Evolutionary conservation across 1,140 invertebrate genomes (phyloP).

Genomic region (Calosoma granatense): DNA sequence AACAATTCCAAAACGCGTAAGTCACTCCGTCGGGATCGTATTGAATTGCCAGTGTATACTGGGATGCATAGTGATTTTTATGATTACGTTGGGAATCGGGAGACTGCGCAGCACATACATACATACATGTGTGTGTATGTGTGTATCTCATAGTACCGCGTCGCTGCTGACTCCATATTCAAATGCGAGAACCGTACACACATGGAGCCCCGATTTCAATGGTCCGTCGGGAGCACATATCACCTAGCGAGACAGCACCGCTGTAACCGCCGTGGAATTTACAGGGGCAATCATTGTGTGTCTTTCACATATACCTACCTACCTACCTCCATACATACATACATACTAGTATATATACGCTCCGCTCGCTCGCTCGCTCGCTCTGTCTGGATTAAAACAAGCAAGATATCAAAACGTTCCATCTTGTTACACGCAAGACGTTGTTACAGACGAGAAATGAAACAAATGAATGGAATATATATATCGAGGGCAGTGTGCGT

Average conservation of each 20-base stretch:
- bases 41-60: conserved; percentile 17
- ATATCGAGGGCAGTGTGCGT: too few relatives aligned
- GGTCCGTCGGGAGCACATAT: conserved; percentile 1
- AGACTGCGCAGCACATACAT: too few relatives aligned
- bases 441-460: too few relatives aligned
- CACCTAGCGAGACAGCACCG: not conserved
- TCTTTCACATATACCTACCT: not conserved
- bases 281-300: not conserved
- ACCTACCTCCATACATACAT: not conserved
- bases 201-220: not conserved
- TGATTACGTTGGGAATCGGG: conserved; percentile 34
- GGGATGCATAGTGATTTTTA: conserved; percentile 37
- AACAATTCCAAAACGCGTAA: conserved; percentile 15
- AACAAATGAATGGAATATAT: too few relatives aligned
- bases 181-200: not conserved
- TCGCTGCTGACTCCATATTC: not conserved
- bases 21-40: conserved; percentile 15
- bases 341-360: too few relatives aligned
- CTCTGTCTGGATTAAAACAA: too few relatives aligned
- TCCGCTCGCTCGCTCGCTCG: too few relatives aligned
- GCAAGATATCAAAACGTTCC: too few relatives aligned
- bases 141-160: conserved; percentile 26
- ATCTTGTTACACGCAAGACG: too few relatives aligned
- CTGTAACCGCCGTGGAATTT: not conserved
- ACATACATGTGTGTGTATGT: conserved; percentile 20